Conservation (phyloP, 2,113 vertebrate genomes). For the Xiphophorus hellerii region DNA sequence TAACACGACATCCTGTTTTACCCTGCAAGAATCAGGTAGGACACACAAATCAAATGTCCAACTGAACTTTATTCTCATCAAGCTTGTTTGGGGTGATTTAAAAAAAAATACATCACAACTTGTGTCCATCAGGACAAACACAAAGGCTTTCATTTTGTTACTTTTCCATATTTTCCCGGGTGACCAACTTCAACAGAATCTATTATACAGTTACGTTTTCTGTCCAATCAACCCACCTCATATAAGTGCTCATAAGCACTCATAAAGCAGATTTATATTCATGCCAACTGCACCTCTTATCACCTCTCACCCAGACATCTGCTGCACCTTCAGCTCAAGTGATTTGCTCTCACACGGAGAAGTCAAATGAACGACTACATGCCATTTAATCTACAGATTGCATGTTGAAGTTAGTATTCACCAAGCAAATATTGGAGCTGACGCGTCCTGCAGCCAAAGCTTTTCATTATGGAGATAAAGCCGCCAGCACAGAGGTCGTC, state of each 20-base stretch:
- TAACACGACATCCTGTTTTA: no score
- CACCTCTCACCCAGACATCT: constrained; percentile 57
- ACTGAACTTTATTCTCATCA: neutral
- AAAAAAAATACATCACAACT: neutral
- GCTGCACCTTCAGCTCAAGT: constrained; percentile 38
- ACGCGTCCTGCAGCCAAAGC: constrained; percentile 44
- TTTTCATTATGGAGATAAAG: constrained; percentile 65
- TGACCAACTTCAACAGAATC: neutral
- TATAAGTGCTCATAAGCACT: neutral
- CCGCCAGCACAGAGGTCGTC: constrained; percentile 1
- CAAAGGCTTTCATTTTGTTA: neutral
- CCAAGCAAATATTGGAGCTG: constrained; percentile 49
- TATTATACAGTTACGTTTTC: neutral
- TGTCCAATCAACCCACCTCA: neutral
- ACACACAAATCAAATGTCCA: neutral
- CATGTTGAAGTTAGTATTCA: constrained; percentile 55
- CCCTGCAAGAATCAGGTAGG: no score
- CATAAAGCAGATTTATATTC: constrained; percentile 12
- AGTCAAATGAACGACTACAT: constrained; percentile 48
- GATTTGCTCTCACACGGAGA: constrained; percentile 45
- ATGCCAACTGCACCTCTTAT: constrained; percentile 50
- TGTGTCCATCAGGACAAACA: neutral
- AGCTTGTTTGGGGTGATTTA: no score
- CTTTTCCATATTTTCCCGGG: neutral
- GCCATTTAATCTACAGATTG: constrained; percentile 61